Percentiles rank a stretch among this genome's conserved stretches.
Conservation (phyloP, 1,140 invertebrate species). For the Tribolium madens region DNA sequence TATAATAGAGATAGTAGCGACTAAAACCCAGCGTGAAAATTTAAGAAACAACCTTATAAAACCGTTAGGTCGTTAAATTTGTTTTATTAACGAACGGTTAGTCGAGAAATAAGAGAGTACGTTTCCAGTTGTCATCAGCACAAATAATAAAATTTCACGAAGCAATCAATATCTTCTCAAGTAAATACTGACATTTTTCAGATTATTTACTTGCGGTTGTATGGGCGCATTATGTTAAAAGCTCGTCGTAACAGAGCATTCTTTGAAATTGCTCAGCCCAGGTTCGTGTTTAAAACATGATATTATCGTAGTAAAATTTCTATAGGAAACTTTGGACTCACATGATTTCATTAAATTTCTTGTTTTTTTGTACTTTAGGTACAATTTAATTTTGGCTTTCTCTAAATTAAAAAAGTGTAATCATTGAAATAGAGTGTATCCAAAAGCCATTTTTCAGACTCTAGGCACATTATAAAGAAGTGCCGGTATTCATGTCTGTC, state of each 20-base stretch:
- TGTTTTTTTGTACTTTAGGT: neutral
- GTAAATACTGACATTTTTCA: neutral
- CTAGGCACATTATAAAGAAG: constrained; percentile 43
- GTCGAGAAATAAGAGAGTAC: neutral
- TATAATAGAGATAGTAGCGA: neutral
- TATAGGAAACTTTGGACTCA: neutral
- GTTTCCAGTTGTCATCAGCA: neutral
- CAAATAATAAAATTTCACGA: neutral
- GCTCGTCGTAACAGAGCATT: neutral
- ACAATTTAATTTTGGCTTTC: neutral
- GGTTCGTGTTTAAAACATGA: neutral
- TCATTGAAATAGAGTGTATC: constrained; percentile 2
- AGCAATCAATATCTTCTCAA: neutral
- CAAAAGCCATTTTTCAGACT: constrained; percentile 40
- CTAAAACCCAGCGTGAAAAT: constrained; percentile 10
- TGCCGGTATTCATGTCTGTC: constrained; percentile 49
- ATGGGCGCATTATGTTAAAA: neutral
- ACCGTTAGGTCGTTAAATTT: constrained; percentile 20
- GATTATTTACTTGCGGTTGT: neutral
- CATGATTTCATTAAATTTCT: neutral
- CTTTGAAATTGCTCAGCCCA: neutral
- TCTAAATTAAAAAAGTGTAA: neutral
- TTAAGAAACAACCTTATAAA: constrained; percentile 13
- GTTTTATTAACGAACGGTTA: neutral
- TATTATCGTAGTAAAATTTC: neutral